Base-by-base conservation (phyloP, 1,140 invertebrate genomes). In the Neotoxoptera formosana region DNA sequence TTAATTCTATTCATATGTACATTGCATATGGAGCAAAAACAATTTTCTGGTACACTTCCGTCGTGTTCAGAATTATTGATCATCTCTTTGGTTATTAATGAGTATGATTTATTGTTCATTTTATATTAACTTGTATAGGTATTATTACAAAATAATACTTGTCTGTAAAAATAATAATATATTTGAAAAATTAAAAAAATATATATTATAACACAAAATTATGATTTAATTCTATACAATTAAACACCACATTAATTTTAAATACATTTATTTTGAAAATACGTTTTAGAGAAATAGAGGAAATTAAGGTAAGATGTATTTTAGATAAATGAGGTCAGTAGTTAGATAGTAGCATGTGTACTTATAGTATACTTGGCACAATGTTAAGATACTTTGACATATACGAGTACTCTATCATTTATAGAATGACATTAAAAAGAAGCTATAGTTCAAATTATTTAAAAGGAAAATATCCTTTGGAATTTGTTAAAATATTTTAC, bases 371-470 rank as follows among this genome's bases (percentile, higher is more conserved):
- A 93, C 9, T 93, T 84, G 91, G 91, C 91, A 93, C 48, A 92
- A 76, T n/a, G 45, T 83, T 51, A 84, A 8, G 34, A 51, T 83
- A 93, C 45, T 53, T 45, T 93, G 34, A 93, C n/a, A 84, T 53
- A 84, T 41, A 83, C 23, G 3, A 83, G 34, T n/a, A 56, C 8
- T 41, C 45, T 83, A 84, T 51, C 91, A 93, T 93, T 86, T 83
- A 93, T 93, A 93, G 91, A 89, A 56, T 93, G 91, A 83, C 76
- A 93, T 93, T 93, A 93, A 48, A 91, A 34, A 93, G 8, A 84
- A 93, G 23, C 23, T 76, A 84, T 92, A 48, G 67, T 81, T 92
- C 91, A 92, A 92, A 84, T 51, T 48, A 83, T 81, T 51, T 83
- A 48, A 76, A 47, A 90, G 7, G 21, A 90, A n/a, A 81, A 23